These are phyloP conservation scores for Fragum fragum DNA, from an alignment of 2,888 invertebrate genomes.

Conservation along the genomic window DNA sequence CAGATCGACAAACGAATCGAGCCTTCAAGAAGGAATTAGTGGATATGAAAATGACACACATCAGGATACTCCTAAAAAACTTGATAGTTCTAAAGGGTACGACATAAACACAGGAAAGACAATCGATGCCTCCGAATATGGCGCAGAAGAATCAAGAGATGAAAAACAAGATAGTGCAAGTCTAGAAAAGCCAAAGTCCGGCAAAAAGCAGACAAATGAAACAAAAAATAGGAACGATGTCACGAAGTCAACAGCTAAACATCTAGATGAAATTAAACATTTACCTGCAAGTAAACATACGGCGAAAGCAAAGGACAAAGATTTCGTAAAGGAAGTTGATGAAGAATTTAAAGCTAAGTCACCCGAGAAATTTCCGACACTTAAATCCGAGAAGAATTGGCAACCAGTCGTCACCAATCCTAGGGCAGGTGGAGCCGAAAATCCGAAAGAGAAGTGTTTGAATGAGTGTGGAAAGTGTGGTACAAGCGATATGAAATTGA, in stretches of 20 bases:
- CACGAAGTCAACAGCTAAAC: neutral
- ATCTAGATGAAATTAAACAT: neutral
- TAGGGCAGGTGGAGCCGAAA: neutral
- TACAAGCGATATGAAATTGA: constrained; percentile 40
- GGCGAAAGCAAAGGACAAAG: neutral
- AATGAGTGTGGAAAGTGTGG: constrained; percentile 50
- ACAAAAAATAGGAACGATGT: neutral
- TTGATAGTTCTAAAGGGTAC: neutral
- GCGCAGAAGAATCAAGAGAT: neutral
- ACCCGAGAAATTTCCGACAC: neutral
- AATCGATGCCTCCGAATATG: neutral
- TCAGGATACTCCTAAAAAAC: neutral
- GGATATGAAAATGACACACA: neutral
- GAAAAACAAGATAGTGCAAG: neutral
- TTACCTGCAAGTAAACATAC: neutral
- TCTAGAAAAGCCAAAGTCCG: neutral
- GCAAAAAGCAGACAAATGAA: neutral
- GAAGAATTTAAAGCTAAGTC: neutral
- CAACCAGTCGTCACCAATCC: constrained; percentile 12
- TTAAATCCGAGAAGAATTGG: neutral
- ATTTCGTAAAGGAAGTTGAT: neutral
- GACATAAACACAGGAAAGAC: neutral
- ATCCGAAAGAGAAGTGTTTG: constrained; percentile 18
- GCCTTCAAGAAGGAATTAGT: neutral
- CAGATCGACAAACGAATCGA: neutral